These are phyloP conservation scores for Xiphias gladius DNA, from an alignment of 2,113 vertebrate species.

Conservation along the genomic window DNA sequence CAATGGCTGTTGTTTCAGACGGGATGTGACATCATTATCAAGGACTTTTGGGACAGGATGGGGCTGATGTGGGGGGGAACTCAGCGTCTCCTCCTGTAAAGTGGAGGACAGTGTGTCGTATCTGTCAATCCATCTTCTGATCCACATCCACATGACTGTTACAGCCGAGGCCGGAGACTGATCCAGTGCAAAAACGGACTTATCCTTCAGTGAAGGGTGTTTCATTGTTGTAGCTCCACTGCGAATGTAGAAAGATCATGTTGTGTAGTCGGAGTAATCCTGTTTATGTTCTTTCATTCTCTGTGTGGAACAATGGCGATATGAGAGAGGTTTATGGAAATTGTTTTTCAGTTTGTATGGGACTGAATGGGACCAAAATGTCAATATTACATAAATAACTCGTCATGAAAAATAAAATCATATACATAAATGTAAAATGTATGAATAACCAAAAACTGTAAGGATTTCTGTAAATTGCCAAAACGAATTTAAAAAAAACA, in stretches of 20 bases:
- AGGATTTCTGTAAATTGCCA: no score
- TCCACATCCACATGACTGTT: not conserved
- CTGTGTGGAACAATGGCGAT: conserved; percentile 15
- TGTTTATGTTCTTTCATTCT: conserved; percentile 24
- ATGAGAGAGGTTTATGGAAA: conserved; percentile 12
- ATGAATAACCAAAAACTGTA: not conserved
- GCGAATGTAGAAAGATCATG: not conserved
- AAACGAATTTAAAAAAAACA: no score
- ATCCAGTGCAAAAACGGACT: not conserved
- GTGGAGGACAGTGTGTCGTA: not conserved
- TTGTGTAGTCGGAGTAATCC: conserved; percentile 2
- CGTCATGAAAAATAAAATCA: not conserved
- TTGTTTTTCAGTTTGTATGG: not conserved
- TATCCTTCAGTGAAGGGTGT: not conserved
- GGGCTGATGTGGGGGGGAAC: conserved; percentile 10
- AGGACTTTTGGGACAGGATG: conserved; percentile 59
- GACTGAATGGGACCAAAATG: not conserved
- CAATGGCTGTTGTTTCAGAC: conserved; percentile 75
- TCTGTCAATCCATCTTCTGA: conserved; percentile 26
- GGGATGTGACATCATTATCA: conserved; percentile 68
- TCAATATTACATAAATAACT: not conserved
- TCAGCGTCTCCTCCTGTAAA: conserved; percentile 7
- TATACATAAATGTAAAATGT: not conserved
- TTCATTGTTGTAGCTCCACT: not conserved
- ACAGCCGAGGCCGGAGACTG: not conserved